Percentiles rank a stretch among this genome's conserved stretches.
Evolutionary conservation across 2,113 vertebrate genomes (phyloP).

Genomic region (Gobiocypris rarus): DNA sequence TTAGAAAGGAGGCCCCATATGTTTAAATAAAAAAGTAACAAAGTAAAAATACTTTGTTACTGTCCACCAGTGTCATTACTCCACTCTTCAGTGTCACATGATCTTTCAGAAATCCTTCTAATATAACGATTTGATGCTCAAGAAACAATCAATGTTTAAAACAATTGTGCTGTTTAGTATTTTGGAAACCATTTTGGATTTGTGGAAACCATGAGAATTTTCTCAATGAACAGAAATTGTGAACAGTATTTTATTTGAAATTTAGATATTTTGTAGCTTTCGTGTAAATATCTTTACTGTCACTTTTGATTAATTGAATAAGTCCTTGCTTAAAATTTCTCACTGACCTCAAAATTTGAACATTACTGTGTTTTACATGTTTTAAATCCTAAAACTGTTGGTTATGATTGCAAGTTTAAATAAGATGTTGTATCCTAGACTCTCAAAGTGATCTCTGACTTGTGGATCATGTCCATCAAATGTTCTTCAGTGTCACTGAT

Average conservation of each 20-base stretch:
- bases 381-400: background rate
- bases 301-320: background rate
- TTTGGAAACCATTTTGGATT: background rate
- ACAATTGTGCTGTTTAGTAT: background rate
- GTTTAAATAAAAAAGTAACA: no score
- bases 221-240: background rate
- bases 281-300: background rate
- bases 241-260: no score
- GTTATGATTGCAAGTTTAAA: background rate
- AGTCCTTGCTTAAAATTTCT: background rate
- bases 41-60: no score
- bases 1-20: no score
- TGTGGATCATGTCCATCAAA: conserved; percentile 8
- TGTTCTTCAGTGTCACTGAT: conserved; percentile 10
- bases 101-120: background rate
- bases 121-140: background rate
- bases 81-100: background rate
- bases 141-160: background rate
- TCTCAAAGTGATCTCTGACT: background rate
- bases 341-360: background rate
- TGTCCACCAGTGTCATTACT: no score
- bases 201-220: background rate
- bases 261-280: background rate
- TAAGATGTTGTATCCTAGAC: background rate
- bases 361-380: background rate